Conservation (phyloP, 2,888 invertebrate genomes). For the Acronicta aceris region DNA sequence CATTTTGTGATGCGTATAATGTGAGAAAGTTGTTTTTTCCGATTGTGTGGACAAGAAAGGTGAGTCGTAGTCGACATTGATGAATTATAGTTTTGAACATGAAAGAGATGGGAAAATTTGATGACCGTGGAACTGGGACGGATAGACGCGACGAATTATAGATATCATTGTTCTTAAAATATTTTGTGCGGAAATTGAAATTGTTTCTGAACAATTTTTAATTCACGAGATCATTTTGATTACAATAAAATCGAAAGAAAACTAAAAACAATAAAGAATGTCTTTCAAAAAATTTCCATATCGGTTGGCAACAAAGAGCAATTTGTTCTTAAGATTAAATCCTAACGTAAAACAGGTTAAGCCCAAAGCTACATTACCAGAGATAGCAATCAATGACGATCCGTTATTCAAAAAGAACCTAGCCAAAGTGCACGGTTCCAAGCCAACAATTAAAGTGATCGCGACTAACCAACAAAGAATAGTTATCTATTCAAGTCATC, state of each 20-base stretch:
- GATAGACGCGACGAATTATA: slow-evolving; percentile 47
- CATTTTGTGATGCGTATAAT: slow-evolving; percentile 55
- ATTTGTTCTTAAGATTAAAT: slow-evolving; percentile 47
- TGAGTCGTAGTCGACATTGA: slow-evolving; percentile 58
- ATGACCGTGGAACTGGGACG: slow-evolving; percentile 45
- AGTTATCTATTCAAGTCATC: slow-evolving; percentile 71
- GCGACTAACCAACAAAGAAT: slow-evolving; percentile 67
- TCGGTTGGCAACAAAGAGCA: slow-evolving; percentile 49
- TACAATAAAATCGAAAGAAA: slow-evolving; percentile 22
- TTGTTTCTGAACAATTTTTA: slow-evolving; percentile 5
- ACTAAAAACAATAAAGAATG: not conserved
- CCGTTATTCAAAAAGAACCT: slow-evolving; percentile 56
- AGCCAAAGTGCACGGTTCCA: slow-evolving; percentile 48
- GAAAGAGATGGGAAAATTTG: slow-evolving; percentile 52
- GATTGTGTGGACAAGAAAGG: slow-evolving; percentile 60
- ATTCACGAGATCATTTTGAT: slow-evolving; percentile 16
- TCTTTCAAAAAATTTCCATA: slow-evolving; percentile 35
- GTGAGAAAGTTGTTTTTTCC: slow-evolving; percentile 62
- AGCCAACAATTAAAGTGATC: slow-evolving; percentile 69
- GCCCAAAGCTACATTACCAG: slow-evolving; percentile 51
- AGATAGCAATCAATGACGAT: slow-evolving; percentile 54
- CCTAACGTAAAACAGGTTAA: slow-evolving; percentile 41
- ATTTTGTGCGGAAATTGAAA: slow-evolving; percentile 30
- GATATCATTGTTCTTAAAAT: slow-evolving; percentile 49
- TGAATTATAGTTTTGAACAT: slow-evolving; percentile 55